phyloP scores from a whole-genome alignment of 1,140 invertebrate genomes.

The Bombus sylvicola region DNA sequence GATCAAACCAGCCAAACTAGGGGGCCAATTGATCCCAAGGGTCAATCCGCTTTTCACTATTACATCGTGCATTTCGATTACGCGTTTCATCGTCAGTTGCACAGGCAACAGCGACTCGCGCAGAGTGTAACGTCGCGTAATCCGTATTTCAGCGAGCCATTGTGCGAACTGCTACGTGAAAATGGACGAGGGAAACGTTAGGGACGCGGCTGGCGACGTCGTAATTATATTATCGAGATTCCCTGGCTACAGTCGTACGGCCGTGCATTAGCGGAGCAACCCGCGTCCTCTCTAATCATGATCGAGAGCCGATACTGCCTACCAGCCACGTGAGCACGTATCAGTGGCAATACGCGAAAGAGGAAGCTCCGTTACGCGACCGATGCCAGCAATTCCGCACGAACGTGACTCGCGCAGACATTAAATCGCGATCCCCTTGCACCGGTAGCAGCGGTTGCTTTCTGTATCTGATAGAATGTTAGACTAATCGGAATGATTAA shows the following conservation, averaged over 20 bases:
- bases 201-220: neutral
- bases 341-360: slow-evolving; percentile 34
- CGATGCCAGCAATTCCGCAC: slow-evolving; percentile 47
- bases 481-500: slow-evolving; percentile 25
- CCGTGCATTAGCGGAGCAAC: slow-evolving; percentile 32
- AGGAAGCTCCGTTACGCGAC: slow-evolving; percentile 49
- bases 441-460: neutral
- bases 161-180: neutral
- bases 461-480: slow-evolving; percentile 12
- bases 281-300: slow-evolving; percentile 51
- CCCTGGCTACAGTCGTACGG: slow-evolving; percentile 23
- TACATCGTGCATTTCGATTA: slow-evolving; percentile 27
- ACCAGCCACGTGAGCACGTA: slow-evolving; percentile 20
- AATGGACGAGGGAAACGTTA: slow-evolving; percentile 22
- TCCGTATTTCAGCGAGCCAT: slow-evolving; percentile 27
- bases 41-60: slow-evolving; percentile 41
- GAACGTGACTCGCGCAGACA: slow-evolving; percentile 1
- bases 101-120: neutral
- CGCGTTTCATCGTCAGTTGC: slow-evolving; percentile 36
- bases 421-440: slow-evolving; percentile 27
- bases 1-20: neutral
- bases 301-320: slow-evolving; percentile 52
- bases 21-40: neutral
- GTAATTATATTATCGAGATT: slow-evolving; percentile 63
- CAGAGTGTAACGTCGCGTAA: neutral